Conservation (phyloP, 92 coral and sea anemone species). For the Umimayanthus kanabou region DNA sequence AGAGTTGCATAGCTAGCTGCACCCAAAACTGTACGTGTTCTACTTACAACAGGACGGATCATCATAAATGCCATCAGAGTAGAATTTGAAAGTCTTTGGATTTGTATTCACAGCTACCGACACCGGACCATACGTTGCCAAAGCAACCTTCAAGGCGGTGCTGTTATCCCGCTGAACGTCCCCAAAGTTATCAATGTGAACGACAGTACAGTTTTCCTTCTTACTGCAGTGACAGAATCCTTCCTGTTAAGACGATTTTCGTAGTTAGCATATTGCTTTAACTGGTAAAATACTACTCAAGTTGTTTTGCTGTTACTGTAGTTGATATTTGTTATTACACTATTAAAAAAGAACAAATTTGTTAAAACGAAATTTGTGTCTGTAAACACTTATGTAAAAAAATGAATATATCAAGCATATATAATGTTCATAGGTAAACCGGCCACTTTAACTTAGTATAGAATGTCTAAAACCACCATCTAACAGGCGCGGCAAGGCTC, state of each 20-base stretch:
- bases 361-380: too few species aligned
- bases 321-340: neutral
- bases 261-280: neutral
- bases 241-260: conserved; percentile 34
- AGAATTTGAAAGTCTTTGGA: conserved; percentile 58
- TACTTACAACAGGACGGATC: conserved; percentile 47
- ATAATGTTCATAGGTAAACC: too few species aligned
- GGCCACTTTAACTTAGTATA: too few species aligned
- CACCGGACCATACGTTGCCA: conserved; percentile 58
- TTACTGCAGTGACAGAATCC: conserved; percentile 56
- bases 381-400: too few species aligned
- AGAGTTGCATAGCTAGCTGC: too few species aligned
- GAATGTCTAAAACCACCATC: too few species aligned
- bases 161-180: conserved; percentile 45
- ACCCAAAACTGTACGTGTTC: too few species aligned
- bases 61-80: conserved; percentile 54
- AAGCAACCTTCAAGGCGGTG: conserved; percentile 47
- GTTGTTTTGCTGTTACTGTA: neutral
- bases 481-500: too few species aligned
- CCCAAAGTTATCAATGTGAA: conserved; percentile 50
- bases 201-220: conserved; percentile 46
- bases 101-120: conserved; percentile 50
- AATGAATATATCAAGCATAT: too few species aligned
- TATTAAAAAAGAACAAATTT: too few species aligned
- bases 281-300: neutral